These are phyloP conservation scores for Meiosimyza decipiens DNA, from an alignment of 2,888 invertebrate genomes.

Conservation along the genomic window DNA sequence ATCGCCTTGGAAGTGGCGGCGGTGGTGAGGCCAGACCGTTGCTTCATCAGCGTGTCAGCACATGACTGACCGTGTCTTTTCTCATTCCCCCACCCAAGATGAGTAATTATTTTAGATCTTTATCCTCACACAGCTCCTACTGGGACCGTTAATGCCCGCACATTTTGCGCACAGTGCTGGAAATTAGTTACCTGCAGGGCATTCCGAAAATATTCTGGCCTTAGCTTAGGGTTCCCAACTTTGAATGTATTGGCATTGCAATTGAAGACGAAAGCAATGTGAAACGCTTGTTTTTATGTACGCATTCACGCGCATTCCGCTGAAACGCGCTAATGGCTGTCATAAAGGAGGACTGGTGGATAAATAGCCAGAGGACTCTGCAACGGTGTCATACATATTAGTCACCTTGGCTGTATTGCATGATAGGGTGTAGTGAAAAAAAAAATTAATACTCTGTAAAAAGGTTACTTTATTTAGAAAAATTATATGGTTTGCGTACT, in stretches of 20 bases:
- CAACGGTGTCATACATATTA: conserved; percentile 40
- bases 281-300: conserved; percentile 50
- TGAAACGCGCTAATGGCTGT: conserved; percentile 59
- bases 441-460: not conserved
- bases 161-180: conserved; percentile 47
- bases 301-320: conserved; percentile 64
- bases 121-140: conserved; percentile 61
- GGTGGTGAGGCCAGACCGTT: not conserved
- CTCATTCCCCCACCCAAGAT: conserved; percentile 59
- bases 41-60: not conserved
- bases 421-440: conserved; percentile 35
- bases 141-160: conserved; percentile 63
- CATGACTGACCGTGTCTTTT: not conserved
- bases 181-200: conserved; percentile 57
- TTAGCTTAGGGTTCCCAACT: conserved; percentile 28
- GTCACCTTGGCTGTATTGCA: conserved; percentile 55
- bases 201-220: conserved; percentile 59
- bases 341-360: conserved; percentile 46
- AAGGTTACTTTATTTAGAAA: too few species aligned
- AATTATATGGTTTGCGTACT: too few species aligned
- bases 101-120: conserved; percentile 66
- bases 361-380: not conserved
- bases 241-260: conserved; percentile 37
- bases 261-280: conserved; percentile 35
- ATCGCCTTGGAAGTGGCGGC: conserved; percentile 39